Conservation (phyloP, 1,140 invertebrate genomes). For the Mycetomoellerius zeteki region DNA sequence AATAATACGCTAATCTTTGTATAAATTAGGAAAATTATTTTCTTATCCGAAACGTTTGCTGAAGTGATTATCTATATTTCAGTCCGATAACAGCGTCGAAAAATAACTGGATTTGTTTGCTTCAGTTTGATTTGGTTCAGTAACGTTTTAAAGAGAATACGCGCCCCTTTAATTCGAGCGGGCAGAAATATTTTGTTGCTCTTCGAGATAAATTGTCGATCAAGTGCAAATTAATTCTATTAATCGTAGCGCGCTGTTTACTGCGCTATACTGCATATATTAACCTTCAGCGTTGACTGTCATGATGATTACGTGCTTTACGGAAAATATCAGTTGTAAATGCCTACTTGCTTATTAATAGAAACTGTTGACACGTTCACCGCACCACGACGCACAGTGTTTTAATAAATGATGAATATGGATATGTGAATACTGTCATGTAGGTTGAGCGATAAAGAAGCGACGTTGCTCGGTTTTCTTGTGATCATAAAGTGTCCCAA, state of each 20-base stretch:
- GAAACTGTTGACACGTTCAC: background rate
- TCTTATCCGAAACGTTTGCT: background rate
- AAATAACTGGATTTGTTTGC: constrained; percentile 6
- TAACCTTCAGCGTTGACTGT: constrained; percentile 11
- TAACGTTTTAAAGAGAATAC: constrained; percentile 8
- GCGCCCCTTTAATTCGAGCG: constrained; percentile 52
- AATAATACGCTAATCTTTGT: background rate
- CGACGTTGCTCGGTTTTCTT: constrained; percentile 5
- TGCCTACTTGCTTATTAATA: constrained; percentile 48
- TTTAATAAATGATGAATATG: constrained; percentile 52
- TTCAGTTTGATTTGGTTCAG: background rate
- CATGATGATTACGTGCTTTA: constrained; percentile 24
- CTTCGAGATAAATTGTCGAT: constrained; percentile 31
- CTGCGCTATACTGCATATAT: background rate
- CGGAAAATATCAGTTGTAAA: constrained; percentile 51
- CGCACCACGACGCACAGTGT: background rate
- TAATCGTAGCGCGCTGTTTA: constrained; percentile 4
- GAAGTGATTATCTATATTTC: background rate
- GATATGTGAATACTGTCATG: background rate
- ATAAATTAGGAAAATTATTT: background rate
- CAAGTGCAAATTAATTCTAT: constrained; percentile 27
- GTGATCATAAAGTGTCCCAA: constrained; percentile 36
- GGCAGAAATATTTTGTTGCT: constrained; percentile 22
- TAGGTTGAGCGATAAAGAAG: constrained; percentile 30
- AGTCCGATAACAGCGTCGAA: background rate